Percentiles rank a stretch among this genome's conserved stretches.
Evolutionary conservation across 2,797 vertebrate species (phyloP).

Genomic region (Hirundo rustica): DNA sequence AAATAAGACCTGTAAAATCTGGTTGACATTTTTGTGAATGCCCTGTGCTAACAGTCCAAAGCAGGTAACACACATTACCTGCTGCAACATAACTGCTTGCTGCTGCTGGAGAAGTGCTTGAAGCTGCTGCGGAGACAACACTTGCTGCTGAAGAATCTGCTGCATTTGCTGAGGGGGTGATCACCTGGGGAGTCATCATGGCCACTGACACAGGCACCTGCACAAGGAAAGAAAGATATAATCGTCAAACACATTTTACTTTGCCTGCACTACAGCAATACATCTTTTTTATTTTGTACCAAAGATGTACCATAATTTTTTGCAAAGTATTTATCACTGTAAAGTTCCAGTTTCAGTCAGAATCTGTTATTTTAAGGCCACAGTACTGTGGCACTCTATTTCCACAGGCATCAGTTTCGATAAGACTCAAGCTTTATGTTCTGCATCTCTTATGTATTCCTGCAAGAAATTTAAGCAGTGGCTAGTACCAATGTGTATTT

Average conservation of each 20-base stretch:
- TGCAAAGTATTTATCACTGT: slow-evolving; percentile 47
- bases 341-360: slow-evolving; percentile 12
- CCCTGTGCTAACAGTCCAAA: slow-evolving; percentile 54
- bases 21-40: background rate
- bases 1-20: background rate
- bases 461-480: slow-evolving; percentile 36
- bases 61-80: slow-evolving; percentile 87
- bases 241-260: background rate
- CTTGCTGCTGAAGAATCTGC: slow-evolving; percentile 99
- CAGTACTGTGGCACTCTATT: slow-evolving; percentile 43
- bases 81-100: slow-evolving; percentile 99
- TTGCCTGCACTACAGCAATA: background rate
- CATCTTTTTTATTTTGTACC: slow-evolving; percentile 25
- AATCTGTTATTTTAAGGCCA: slow-evolving; percentile 57
- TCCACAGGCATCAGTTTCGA: slow-evolving; percentile 57
- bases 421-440: slow-evolving; percentile 48
- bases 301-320: slow-evolving; percentile 36
- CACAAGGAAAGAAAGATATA: slow-evolving; percentile 51
- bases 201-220: slow-evolving; percentile 99
- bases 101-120: slow-evolving; percentile 98
- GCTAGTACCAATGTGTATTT: slow-evolving; percentile 61
- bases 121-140: slow-evolving; percentile 97
- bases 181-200: slow-evolving; percentile 99
- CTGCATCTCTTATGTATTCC: slow-evolving; percentile 13
- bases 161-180: slow-evolving; percentile 99